These are phyloP conservation scores for Drosophila mayaguana DNA, from an alignment of 2,888 invertebrate genomes.

Conservation along the genomic window DNA sequence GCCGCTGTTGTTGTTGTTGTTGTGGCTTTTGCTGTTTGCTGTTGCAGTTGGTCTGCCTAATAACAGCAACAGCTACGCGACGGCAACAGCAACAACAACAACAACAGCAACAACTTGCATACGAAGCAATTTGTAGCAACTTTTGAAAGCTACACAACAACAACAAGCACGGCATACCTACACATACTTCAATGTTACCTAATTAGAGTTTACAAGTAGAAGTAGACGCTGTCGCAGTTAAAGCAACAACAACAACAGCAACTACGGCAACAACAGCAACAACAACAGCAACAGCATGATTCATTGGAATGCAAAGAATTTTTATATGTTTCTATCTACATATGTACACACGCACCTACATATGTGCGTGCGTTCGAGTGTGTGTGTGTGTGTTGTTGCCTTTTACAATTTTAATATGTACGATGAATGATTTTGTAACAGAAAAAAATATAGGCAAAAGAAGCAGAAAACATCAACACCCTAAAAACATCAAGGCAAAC, in stretches of 20 bases:
- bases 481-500: slow-evolving; percentile 80
- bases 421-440: slow-evolving; percentile 79
- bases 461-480: slow-evolving; percentile 52
- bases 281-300: slow-evolving; percentile 64
- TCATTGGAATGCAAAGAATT: slow-evolving; percentile 79
- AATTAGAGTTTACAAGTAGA: slow-evolving; percentile 76
- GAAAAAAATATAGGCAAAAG: slow-evolving; percentile 25
- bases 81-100: slow-evolving; percentile 11
- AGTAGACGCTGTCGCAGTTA: slow-evolving; percentile 67
- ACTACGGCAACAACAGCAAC: slow-evolving; percentile 51
- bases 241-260: slow-evolving; percentile 56
- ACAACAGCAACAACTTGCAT: slow-evolving; percentile 47
- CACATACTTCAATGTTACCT: slow-evolving; percentile 78
- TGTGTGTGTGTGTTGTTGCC: slow-evolving; percentile 37
- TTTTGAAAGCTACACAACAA: slow-evolving; percentile 48
- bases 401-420: slow-evolving; percentile 73
- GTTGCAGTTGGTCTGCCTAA: slow-evolving; percentile 36
- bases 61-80: slow-evolving; percentile 50
- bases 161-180: slow-evolving; percentile 50
- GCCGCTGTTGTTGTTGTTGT: slow-evolving; percentile 23
- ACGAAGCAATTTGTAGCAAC: slow-evolving; percentile 44
- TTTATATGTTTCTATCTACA: slow-evolving; percentile 75
- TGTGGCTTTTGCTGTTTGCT: slow-evolving; percentile 9
- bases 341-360: slow-evolving; percentile 24
- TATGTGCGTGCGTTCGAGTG: slow-evolving; percentile 1